These are phyloP conservation scores for Papilio helenus DNA, from an alignment of 1,140 invertebrate species.

Conservation along the genomic window DNA sequence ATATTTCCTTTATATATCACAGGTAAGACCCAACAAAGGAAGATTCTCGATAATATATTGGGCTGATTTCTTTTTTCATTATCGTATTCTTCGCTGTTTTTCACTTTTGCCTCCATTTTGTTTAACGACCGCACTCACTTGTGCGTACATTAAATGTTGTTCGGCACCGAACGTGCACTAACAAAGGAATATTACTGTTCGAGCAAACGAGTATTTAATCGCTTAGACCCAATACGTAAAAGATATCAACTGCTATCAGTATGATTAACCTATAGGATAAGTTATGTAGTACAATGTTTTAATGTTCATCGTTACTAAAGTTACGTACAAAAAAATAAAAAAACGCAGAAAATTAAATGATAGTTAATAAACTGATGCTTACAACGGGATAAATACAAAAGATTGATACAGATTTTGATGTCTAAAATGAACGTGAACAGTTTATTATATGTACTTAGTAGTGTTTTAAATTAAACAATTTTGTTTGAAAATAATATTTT, in stretches of 20 bases:
- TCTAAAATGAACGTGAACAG: no score
- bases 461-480: no score
- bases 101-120: conserved; percentile 28
- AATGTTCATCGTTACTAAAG: background rate
- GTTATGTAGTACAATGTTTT: conserved; percentile 1
- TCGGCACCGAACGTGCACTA: background rate
- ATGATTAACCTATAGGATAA: conserved; percentile 31
- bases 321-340: background rate
- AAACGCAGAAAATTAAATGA: no score
- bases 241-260: conserved; percentile 29
- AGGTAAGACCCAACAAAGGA: conserved; percentile 66
- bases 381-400: no score
- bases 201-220: conserved; percentile 18
- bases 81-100: conserved; percentile 34
- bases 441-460: no score
- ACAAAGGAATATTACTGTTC: conserved; percentile 2
- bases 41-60: conserved; percentile 62
- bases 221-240: conserved; percentile 15
- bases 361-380: no score
- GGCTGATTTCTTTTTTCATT: conserved; percentile 55
- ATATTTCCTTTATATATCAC: conserved; percentile 60
- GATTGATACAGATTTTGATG: no score
- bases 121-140: conserved; percentile 27
- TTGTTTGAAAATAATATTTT: no score
- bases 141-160: conserved; percentile 32